A percentile compares a stretch with the other conserved stretches of the same genome.
Conservation (phyloP, 2,888 invertebrate species). For the Pemphredon lugubris region DNA sequence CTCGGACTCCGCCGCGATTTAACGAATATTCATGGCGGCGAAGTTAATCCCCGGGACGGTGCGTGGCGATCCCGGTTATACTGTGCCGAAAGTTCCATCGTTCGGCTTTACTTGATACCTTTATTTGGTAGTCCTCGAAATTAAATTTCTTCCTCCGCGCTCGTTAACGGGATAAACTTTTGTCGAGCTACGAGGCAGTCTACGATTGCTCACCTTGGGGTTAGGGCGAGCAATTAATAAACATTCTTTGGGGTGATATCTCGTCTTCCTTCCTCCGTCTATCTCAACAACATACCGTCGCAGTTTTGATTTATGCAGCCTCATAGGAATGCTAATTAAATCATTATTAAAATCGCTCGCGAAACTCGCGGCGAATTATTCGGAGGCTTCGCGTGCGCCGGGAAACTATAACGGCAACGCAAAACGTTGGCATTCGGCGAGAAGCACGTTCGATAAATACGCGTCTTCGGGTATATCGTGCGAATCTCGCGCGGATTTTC, state of each 20-base stretch:
- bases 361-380: conserved; percentile 67
- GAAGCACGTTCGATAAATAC: too few relatives aligned
- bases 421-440: conserved; percentile 40
- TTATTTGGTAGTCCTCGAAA: background rate
- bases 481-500: background rate
- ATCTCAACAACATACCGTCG: conserved; percentile 43
- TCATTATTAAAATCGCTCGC: conserved; percentile 78
- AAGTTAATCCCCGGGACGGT: background rate
- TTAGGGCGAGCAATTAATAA: conserved; percentile 72
- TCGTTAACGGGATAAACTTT: conserved; percentile 6
- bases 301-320: conserved; percentile 67
- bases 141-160: background rate
- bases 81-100: background rate
- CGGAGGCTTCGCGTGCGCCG: conserved; percentile 2
- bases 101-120: background rate
- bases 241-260: conserved; percentile 72
- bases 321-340: conserved; percentile 80
- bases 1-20: background rate
- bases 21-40: conserved; percentile 27
- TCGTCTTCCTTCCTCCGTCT: conserved; percentile 55
- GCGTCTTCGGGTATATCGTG: too few relatives aligned
- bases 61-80: too few relatives aligned
- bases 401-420: conserved; percentile 1
- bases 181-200: background rate
- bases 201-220: conserved; percentile 15